Evolutionary conservation across 2,113 vertebrate species (phyloP).

Genomic region (Otolemur garnettii): DNA sequence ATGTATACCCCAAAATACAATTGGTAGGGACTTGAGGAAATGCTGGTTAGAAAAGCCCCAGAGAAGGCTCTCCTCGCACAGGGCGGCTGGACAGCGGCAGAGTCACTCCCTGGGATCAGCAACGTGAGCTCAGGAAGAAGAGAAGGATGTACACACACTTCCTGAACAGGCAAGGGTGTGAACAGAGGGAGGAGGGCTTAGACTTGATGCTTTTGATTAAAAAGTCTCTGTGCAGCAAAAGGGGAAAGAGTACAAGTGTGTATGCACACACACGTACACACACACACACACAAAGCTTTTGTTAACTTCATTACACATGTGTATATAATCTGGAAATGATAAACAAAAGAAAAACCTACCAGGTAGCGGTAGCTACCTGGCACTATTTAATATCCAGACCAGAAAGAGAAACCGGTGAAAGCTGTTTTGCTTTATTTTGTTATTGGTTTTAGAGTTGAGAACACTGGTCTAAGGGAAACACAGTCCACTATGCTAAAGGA

Average conservation of each 20-base stretch:
- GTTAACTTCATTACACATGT: neutral
- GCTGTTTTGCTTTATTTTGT: neutral
- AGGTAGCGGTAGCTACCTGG: neutral
- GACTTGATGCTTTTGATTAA: neutral
- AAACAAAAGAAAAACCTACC: neutral
- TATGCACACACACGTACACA: no score
- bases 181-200: neutral
- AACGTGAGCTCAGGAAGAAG: neutral
- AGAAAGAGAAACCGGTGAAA: neutral
- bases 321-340: neutral
- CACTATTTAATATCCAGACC: neutral
- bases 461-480: neutral
- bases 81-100: fast-evolving
- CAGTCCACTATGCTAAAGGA: neutral
- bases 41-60: neutral
- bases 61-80: neutral
- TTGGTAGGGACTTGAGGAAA: neutral
- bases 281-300: neutral
- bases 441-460: conserved; percentile 3
- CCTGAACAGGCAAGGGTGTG: neutral
- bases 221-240: neutral
- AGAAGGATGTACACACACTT: fast-evolving
- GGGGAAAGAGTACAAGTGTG: neutral
- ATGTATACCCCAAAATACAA: neutral
- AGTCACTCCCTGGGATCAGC: neutral